A percentile compares a stretch with the other conserved stretches of the same genome.
Evolutionary conservation across 2,888 invertebrate genomes (phyloP).

Genomic region (Rhingia campestris): DNA sequence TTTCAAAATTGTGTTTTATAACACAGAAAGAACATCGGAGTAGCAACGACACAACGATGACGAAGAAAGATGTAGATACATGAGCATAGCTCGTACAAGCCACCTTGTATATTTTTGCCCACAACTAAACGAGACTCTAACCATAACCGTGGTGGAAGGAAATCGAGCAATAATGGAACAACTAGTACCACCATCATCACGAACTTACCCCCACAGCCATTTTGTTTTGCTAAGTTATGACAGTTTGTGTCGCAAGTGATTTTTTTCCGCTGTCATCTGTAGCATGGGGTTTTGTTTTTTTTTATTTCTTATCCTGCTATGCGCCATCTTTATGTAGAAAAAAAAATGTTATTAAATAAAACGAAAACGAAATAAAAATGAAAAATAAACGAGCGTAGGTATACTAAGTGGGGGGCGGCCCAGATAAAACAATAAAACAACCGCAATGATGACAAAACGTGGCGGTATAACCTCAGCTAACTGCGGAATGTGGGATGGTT

Average conservation of each 20-base stretch:
- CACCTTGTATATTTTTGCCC: conserved; percentile 4
- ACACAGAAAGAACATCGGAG: conserved; percentile 8
- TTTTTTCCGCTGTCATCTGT: conserved; percentile 33
- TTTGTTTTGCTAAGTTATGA: conserved; percentile 69
- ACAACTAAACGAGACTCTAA: conserved; percentile 20
- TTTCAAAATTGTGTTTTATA: conserved; percentile 46
- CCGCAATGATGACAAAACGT: conserved; percentile 61
- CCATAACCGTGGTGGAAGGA: conserved; percentile 9
- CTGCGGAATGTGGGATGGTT: conserved; percentile 25
- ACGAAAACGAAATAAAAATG: conserved; percentile 61
- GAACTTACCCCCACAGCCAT: conserved; percentile 64
- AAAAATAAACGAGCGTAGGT: conserved; percentile 53
- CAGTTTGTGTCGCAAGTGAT: conserved; percentile 73
- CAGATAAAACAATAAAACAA: conserved; percentile 63
- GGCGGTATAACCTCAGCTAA: conserved; percentile 33
- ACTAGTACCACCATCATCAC: conserved; percentile 54
- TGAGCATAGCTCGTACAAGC: conserved; percentile 37
- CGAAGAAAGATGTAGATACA: conserved; percentile 36
- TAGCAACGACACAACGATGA: conserved; percentile 1
- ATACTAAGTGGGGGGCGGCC: neutral
- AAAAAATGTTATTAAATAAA: conserved; percentile 67
- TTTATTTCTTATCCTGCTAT: conserved; percentile 22
- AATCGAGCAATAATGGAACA: conserved; percentile 63
- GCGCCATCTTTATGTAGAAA: conserved; percentile 40
- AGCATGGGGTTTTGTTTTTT: conserved; percentile 24